Percentiles rank a stretch among this genome's conserved stretches.
These are phyloP conservation scores for Sebastes kiyomatsui DNA, from an alignment of 2,797 vertebrate genomes.

Conservation along the genomic window DNA sequence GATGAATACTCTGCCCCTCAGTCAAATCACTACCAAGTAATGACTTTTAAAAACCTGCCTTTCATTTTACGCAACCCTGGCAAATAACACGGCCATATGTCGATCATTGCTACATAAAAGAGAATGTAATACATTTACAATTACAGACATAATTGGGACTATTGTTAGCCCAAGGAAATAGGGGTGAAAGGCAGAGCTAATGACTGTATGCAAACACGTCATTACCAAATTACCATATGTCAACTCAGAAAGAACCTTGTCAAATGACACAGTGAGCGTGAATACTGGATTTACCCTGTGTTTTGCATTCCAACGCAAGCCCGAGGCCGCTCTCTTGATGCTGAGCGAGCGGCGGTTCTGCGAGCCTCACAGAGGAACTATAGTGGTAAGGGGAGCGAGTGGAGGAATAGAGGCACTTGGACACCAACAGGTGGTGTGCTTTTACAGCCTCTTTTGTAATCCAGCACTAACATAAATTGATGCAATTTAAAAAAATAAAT, in stretches of 20 bases:
- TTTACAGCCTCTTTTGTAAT: conserved; percentile 76
- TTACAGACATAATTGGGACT: conserved; percentile 81
- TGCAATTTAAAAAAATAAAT: background rate
- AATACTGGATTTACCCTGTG: conserved; percentile 76
- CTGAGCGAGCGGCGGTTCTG: conserved; percentile 61
- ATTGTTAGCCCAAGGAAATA: conserved; percentile 81
- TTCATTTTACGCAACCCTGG: conserved; percentile 60
- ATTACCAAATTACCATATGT: conserved; percentile 83
- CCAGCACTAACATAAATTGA: conserved; percentile 44
- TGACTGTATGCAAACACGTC: conserved; percentile 81
- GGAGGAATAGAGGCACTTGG: conserved; percentile 73
- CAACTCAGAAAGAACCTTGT: conserved; percentile 79
- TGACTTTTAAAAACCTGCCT: conserved; percentile 22
- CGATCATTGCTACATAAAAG: conserved; percentile 73
- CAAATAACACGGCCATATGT: conserved; percentile 69
- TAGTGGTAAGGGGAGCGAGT: conserved; percentile 48
- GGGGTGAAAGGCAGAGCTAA: conserved; percentile 80
- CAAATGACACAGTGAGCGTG: conserved; percentile 76
- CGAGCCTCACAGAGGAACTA: conserved; percentile 55
- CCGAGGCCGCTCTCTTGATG: conserved; percentile 69
- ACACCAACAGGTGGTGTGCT: conserved; percentile 86
- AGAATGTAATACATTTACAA: conserved; percentile 75
- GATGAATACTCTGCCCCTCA: conserved; percentile 53
- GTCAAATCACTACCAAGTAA: conserved; percentile 64
- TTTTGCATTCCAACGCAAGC: conserved; percentile 77